These are phyloP conservation scores for Ctenodactylus gundi DNA, from an alignment of 2,113 vertebrate species.

Conservation along the genomic window DNA sequence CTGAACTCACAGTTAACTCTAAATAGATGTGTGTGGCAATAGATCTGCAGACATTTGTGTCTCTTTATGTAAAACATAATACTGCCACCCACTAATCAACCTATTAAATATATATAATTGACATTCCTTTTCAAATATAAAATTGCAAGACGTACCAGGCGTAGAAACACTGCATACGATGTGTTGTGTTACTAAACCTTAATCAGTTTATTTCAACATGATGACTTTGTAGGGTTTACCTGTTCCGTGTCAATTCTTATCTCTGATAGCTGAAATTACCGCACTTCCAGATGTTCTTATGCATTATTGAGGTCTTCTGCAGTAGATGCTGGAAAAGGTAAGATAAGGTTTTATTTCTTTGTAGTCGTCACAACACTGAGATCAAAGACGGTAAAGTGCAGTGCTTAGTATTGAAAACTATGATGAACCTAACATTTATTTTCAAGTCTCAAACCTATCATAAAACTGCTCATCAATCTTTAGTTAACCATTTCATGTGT, in stretches of 20 bases:
- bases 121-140: constrained; percentile 81
- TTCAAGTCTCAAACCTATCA: constrained; percentile 85
- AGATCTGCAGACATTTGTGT: constrained; percentile 83
- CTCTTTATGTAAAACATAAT: constrained; percentile 86
- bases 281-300: constrained; percentile 90
- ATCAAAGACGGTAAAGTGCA: constrained; percentile 91
- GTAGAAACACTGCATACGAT: constrained; percentile 83
- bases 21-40: constrained; percentile 79
- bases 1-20: constrained; percentile 86
- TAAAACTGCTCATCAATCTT: constrained; percentile 84
- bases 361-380: constrained; percentile 89
- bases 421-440: constrained; percentile 88
- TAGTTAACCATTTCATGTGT: constrained; percentile 84
- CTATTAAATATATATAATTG: constrained; percentile 88
- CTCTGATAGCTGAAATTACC: constrained; percentile 90
- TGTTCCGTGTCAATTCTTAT: constrained; percentile 92
- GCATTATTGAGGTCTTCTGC: constrained; percentile 91
- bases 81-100: constrained; percentile 85
- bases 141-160: constrained; percentile 81
- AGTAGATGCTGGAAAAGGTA: constrained; percentile 90
- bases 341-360: constrained; percentile 94
- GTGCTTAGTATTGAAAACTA: constrained; percentile 87
- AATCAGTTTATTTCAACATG: constrained; percentile 91
- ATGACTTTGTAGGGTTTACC: constrained; percentile 92
- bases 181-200: constrained; percentile 89